Conservation (phyloP, 2,113 vertebrate species). For the Vicugna pacos region DNA sequence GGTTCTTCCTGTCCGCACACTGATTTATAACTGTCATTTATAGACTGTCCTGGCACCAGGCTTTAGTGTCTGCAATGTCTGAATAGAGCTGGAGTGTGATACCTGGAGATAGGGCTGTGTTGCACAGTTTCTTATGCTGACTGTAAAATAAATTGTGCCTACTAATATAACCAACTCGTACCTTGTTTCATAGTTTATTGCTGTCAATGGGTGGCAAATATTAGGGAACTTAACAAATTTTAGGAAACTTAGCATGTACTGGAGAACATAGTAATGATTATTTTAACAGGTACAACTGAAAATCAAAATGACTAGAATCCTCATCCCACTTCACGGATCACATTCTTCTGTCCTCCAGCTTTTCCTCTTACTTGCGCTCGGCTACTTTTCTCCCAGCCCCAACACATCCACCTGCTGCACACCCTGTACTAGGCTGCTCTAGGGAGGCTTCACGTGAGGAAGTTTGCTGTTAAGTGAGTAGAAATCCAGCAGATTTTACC, state of each 20-base stretch:
- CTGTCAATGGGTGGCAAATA: not conserved
- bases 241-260: not conserved
- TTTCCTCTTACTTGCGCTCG: not conserved
- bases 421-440: not conserved
- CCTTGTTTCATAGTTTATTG: conserved; percentile 28
- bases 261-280: not conserved
- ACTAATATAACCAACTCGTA: not conserved
- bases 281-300: not conserved
- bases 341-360: not conserved
- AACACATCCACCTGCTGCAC: not conserved
- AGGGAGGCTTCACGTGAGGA: not conserved
- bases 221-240: not conserved
- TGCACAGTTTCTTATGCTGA: conserved; percentile 15
- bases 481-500: not conserved
- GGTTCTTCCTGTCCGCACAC: not conserved
- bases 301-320: not conserved
- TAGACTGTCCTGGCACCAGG: not conserved
- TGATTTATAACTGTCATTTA: conserved; percentile 1
- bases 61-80: conserved; percentile 15
- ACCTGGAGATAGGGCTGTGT: conserved; percentile 9
- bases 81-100: not conserved
- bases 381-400: not conserved
- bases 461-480: not conserved
- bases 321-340: not conserved
- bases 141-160: conserved; percentile 68